phyloP scores from a whole-genome alignment of 1,140 invertebrate species.

The Glossosoma conforme region DNA sequence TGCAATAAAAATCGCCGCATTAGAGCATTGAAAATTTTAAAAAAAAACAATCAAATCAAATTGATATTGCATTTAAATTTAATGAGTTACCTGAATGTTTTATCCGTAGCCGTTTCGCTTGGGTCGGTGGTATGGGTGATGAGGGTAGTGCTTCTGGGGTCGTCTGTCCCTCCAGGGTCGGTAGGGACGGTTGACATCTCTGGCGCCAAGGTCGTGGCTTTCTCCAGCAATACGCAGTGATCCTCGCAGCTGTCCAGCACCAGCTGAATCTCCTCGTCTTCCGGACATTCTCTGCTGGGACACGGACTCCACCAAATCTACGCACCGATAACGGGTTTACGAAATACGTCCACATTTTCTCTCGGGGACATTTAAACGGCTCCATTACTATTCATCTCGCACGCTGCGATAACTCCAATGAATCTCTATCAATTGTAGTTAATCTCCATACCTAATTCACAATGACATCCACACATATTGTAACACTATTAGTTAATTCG shows the following conservation, averaged over 20 bases:
- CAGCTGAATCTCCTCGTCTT: slow-evolving; percentile 65
- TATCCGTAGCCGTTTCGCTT: background rate
- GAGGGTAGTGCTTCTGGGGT: slow-evolving; percentile 17
- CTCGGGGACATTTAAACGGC: slow-evolving; percentile 15
- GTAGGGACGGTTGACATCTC: slow-evolving; percentile 25
- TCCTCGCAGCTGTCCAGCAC: slow-evolving; percentile 63
- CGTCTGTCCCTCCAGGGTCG: slow-evolving; percentile 20
- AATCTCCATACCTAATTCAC: slow-evolving; percentile 35
- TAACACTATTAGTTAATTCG: slow-evolving; percentile 46
- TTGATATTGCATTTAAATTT: background rate
- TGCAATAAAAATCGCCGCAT: slow-evolving; percentile 2
- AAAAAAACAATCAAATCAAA: background rate
- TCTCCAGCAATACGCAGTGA: slow-evolving; percentile 56
- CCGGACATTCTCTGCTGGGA: slow-evolving; percentile 67
- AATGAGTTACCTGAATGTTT: background rate
- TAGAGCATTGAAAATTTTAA: background rate
- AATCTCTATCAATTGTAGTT: slow-evolving; percentile 33
- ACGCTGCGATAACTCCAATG: slow-evolving; percentile 29
- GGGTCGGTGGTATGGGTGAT: slow-evolving; percentile 3
- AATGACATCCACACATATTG: slow-evolving; percentile 38
- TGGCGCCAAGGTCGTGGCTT: slow-evolving; percentile 26
- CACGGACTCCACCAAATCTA: slow-evolving; percentile 76
- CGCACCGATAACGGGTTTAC: slow-evolving; percentile 8
- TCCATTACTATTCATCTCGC: slow-evolving; percentile 29
- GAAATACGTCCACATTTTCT: slow-evolving; percentile 12